A percentile compares a stretch with the other conserved stretches of the same genome.
phyloP scores from a whole-genome alignment of 2,113 vertebrate genomes.

The Craseonycteris thonglongyai region DNA sequence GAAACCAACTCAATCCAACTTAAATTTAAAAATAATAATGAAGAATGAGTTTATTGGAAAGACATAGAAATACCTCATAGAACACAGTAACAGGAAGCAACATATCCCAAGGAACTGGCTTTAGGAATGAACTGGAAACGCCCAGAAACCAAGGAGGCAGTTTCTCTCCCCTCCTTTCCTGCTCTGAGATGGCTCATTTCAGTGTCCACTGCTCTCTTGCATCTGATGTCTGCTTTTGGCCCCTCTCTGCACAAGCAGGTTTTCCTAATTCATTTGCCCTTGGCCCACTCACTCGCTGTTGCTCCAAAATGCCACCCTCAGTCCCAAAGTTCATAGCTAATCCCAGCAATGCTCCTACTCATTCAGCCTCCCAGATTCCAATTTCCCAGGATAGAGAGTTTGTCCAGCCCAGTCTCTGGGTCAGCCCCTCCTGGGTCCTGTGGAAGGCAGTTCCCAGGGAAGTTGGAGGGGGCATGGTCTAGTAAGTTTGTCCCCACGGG shows the following conservation, averaged over 20 bases:
- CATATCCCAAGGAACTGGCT: background rate
- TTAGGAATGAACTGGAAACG: background rate
- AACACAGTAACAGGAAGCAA: background rate
- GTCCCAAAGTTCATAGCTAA: background rate
- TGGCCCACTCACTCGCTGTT: background rate
- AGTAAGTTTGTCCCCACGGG: too few species aligned
- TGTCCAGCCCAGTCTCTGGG: background rate
- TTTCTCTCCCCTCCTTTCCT: background rate
- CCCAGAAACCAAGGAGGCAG: background rate
- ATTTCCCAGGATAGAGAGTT: background rate
- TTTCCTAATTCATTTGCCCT: background rate
- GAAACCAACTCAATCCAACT: background rate
- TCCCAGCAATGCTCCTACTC: background rate
- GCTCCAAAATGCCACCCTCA: background rate
- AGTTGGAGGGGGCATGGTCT: accelerated
- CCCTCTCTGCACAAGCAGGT: background rate
- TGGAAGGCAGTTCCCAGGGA: background rate
- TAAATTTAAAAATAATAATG: background rate
- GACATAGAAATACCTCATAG: background rate
- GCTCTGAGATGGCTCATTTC: background rate
- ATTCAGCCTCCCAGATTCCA: background rate
- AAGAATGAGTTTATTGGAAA: background rate
- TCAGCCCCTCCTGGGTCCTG: background rate
- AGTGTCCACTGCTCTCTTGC: background rate
- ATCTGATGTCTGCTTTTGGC: background rate